Evolutionary conservation across 1,140 invertebrate genomes (phyloP).

Genomic region (Drosophila pseudoobscura): DNA sequence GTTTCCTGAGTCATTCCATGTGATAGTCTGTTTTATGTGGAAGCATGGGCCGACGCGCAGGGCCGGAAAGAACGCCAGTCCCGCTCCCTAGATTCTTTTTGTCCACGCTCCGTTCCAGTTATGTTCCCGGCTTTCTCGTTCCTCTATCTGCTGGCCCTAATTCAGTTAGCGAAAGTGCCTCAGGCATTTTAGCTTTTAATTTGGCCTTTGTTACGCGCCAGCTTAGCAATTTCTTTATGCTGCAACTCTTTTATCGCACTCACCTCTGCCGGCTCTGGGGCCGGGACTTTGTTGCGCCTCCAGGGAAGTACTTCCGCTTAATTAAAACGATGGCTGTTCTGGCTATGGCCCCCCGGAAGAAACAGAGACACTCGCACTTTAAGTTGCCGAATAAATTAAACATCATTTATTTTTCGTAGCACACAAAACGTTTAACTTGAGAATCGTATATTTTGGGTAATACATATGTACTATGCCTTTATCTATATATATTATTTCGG

Average conservation of each 20-base stretch:
- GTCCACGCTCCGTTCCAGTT: slow-evolving; percentile 8
- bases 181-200: slow-evolving; percentile 43
- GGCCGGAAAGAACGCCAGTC: neutral
- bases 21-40: slow-evolving; percentile 47
- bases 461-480: neutral
- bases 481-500: slow-evolving; percentile 8
- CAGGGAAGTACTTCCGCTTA: slow-evolving; percentile 40
- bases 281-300: slow-evolving; percentile 22
- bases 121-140: neutral
- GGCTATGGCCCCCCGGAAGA: neutral
- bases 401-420: slow-evolving; percentile 64
- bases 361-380: slow-evolving; percentile 1
- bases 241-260: slow-evolving; percentile 47
- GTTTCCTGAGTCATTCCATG: slow-evolving; percentile 38
- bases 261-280: slow-evolving; percentile 17
- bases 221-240: slow-evolving; percentile 34
- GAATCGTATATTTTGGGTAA: slow-evolving; percentile 43
- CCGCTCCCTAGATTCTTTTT: neutral
- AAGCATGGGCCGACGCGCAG: neutral
- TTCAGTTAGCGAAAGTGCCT: slow-evolving; percentile 53
- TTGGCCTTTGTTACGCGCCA: slow-evolving; percentile 48
- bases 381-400: slow-evolving; percentile 57
- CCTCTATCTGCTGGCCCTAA: slow-evolving; percentile 38
- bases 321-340: slow-evolving; percentile 45
- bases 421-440: slow-evolving; percentile 62